These are phyloP conservation scores for Bedellia somnulentella DNA, from an alignment of 2,888 invertebrate species.

Conservation along the genomic window DNA sequence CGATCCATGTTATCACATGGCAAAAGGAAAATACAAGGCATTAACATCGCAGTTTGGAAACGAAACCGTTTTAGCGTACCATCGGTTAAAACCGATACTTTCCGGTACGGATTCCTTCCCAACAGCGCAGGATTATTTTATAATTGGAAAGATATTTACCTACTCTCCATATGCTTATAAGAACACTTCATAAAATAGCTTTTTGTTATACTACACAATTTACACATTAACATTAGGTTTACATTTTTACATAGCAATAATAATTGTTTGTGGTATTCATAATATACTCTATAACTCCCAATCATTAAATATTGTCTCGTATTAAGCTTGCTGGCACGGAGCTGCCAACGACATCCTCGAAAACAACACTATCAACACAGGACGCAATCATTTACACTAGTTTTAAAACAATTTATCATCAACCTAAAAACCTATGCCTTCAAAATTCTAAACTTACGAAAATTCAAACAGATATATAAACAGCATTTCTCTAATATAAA, in stretches of 20 bases:
- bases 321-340: constrained; percentile 53
- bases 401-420: no score
- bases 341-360: no score
- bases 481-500: constrained; percentile 12
- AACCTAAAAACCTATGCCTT: no score
- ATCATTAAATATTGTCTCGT: constrained; percentile 60
- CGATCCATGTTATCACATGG: constrained; percentile 37
- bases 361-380: no score
- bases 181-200: constrained; percentile 59
- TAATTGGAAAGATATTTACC: constrained; percentile 24
- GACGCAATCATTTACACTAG: no score
- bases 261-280: constrained; percentile 54
- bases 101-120: no score
- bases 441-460: constrained; percentile 31
- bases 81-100: no score
- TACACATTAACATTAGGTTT: constrained; percentile 54
- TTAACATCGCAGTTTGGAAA: constrained; percentile 13
- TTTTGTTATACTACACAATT: constrained; percentile 58
- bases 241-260: constrained; percentile 60
- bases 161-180: constrained; percentile 47
- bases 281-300: constrained; percentile 49
- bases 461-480: constrained; percentile 27
- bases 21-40: constrained; percentile 44
- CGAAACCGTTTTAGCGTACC: no score
- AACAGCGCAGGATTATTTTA: no score